These are phyloP conservation scores for Virgularia gustaviana DNA, from an alignment of 92 coral and sea anemone species.

Conservation along the genomic window DNA sequence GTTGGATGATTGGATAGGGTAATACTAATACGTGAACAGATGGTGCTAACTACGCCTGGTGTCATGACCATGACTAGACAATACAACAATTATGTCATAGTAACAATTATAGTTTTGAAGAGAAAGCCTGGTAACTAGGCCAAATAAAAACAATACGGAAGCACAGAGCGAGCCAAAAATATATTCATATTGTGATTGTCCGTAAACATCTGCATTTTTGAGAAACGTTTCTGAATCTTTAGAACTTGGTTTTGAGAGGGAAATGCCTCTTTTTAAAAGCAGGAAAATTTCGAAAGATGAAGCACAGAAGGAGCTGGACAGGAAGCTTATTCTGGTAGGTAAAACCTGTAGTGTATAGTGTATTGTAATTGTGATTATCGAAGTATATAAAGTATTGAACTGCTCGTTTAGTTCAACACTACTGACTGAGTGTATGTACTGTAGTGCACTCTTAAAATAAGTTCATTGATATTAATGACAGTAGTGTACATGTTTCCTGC, in stretches of 20 bases:
- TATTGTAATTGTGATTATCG: neutral
- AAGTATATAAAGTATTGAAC: neutral
- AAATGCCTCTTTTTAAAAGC: conserved; percentile 83
- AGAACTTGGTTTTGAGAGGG: neutral
- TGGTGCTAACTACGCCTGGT: no score
- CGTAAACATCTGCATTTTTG: neutral
- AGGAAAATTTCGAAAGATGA: conserved; percentile 84
- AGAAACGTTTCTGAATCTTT: neutral
- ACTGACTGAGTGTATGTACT: no score
- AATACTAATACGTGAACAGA: no score
- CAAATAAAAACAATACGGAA: neutral
- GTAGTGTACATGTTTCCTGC: neutral
- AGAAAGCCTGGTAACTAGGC: neutral
- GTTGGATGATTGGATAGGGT: no score
- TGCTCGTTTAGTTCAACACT: neutral
- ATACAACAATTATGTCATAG: neutral
- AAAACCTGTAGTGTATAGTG: neutral
- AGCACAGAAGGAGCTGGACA: conserved; percentile 67
- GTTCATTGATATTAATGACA: neutral
- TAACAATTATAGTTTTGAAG: neutral
- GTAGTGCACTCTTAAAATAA: neutral
- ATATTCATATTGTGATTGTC: neutral
- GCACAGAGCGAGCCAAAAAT: neutral
- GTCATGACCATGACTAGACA: neutral
- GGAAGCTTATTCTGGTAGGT: conserved; percentile 80